Conservation (phyloP, 2,888 invertebrate genomes). For the Mesodorylaimus sp. region DNA sequence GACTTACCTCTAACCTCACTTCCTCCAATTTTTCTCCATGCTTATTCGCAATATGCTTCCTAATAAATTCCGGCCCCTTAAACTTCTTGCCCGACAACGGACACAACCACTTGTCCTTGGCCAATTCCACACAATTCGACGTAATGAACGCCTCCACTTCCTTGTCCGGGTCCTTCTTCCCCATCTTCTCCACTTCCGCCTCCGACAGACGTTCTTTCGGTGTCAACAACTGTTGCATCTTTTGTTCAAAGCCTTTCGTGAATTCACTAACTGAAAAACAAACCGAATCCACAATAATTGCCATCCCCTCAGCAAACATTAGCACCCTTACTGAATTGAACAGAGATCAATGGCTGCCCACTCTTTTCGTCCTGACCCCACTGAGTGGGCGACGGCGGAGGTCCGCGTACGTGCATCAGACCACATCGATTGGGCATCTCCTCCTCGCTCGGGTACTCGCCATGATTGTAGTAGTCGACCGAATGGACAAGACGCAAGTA, state of each 20-base stretch:
- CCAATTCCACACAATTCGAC: constrained; percentile 84
- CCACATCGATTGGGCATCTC: constrained; percentile 96
- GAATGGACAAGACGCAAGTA: constrained; percentile 93
- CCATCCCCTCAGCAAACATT: too few species aligned
- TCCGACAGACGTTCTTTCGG: constrained; percentile 49
- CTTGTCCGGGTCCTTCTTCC: constrained; percentile 53
- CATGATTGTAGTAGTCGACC: constrained; percentile 95
- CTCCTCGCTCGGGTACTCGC: constrained; percentile 96
- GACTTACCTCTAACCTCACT: constrained; percentile 65
- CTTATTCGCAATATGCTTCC: constrained; percentile 94
- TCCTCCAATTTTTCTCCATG: constrained; percentile 90
- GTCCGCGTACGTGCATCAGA: constrained; percentile 86
- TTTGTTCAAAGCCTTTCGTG: constrained; percentile 55
- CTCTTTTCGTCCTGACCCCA: constrained; percentile 32
- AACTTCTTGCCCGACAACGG: constrained; percentile 96
- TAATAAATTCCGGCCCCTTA: constrained; percentile 91
- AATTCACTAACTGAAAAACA: constrained; percentile 34
- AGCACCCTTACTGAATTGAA: constrained; percentile 13
- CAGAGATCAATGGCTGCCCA: constrained; percentile 17
- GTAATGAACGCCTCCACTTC: constrained; percentile 86
- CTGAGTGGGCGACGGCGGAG: constrained; percentile 51
- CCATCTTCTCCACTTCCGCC: constrained; percentile 61
- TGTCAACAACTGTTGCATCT: constrained; percentile 70
- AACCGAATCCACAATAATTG: background rate
- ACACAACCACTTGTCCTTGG: constrained; percentile 96